Evolutionary conservation across 2,113 vertebrate species (phyloP), one percentile per base, ranked within the genome.

Genomic region (Stegastes partitus): DNA sequence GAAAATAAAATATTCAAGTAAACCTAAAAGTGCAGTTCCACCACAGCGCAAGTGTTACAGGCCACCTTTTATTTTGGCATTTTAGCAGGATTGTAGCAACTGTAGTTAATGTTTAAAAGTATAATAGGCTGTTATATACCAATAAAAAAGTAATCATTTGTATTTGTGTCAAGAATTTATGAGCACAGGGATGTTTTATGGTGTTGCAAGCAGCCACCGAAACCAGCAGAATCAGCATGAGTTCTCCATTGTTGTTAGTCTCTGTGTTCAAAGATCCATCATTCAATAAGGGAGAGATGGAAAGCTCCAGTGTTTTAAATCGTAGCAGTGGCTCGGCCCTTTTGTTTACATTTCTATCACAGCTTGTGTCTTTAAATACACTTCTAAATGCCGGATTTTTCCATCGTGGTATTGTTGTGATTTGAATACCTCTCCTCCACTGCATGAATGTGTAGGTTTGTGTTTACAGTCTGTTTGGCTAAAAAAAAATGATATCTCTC

Each of bases 221-320:
- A 42, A 42, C 12, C 34, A 45, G 7, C 34, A 26, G 15, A 6
- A 68, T 31, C 5, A 34, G 49, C 10, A 16, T 4, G 12, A 16
- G 12, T 58, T 5, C 6, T 53, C 5, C 10, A 19, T 44, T 44
- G 28, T 44, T 23, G 23, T 37, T 28, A 11, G 34, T 44, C 11
- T 6, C 14, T 23, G 31, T 25, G 11, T 12, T 62, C 39, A 54
- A 39, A 42, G 26, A 53, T 3, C 14, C 34, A 21, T 49, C 45
- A 39, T 54, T 51, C 58, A 81, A 10, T 58, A 21, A 66, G 51
- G 28, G 51, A 39, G 42, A 37, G 58, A 65, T 14, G 39, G 39
- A 12, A 42, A 42, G 12, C 16, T 15, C 1, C 12, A 56, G 42
- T 42, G 21, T n/a, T 49, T 34, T 57, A n/a, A 53, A 21, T 3